phyloP scores from a whole-genome alignment of 1,140 invertebrate species.

The Acyrthosiphon pisum region DNA sequence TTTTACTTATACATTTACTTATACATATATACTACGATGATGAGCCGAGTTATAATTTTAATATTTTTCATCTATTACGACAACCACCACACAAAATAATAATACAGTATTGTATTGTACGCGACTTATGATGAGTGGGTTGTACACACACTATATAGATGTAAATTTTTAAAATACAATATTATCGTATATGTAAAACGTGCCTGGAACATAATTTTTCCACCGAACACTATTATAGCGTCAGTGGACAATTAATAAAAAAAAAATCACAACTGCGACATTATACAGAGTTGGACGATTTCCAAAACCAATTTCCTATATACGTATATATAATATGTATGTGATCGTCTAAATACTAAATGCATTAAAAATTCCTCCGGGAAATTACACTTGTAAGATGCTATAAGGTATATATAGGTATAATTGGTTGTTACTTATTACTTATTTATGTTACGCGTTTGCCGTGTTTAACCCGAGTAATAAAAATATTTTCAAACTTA shows the following conservation, averaged over 20 bases:
- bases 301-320: not conserved
- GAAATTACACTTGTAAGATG: not conserved
- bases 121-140: not conserved
- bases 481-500: not conserved
- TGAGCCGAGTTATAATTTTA: not conserved
- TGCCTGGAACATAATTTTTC: not conserved
- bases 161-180: too few species aligned
- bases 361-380: not conserved
- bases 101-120: not conserved
- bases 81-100: too few species aligned
- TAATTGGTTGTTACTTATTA: not conserved
- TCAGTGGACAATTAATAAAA: not conserved
- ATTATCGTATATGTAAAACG: not conserved
- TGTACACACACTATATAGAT: not conserved
- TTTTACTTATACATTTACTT: too few species aligned
- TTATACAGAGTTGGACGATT: not conserved
- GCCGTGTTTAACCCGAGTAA: not conserved
- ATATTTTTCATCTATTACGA: not conserved
- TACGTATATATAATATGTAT: not conserved
- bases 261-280: not conserved
- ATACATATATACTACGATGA: too few species aligned
- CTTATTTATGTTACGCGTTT: not conserved
- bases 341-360: not conserved
- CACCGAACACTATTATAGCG: not conserved
- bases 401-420: not conserved